A percentile compares a stretch with the other conserved stretches of the same genome.
phyloP scores from a whole-genome alignment of 2,888 invertebrate species.

The Gryllus longicercus region DNA sequence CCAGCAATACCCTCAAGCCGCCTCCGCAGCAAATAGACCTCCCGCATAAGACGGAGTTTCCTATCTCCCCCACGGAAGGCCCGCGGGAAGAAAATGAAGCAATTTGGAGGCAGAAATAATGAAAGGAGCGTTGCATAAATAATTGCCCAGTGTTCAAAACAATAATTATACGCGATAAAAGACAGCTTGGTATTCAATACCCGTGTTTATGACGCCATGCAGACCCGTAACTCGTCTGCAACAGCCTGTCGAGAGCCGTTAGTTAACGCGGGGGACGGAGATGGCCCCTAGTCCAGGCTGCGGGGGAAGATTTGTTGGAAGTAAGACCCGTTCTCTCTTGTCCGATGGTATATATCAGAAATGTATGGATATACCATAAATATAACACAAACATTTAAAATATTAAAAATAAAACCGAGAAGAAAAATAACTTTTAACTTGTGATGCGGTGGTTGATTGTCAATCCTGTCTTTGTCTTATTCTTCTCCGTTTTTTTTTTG shows the following conservation, averaged over 20 bases:
- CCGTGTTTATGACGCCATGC: background rate
- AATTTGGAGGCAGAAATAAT: constrained; percentile 17
- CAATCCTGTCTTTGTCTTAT: too few species aligned
- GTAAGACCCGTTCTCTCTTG: too few species aligned
- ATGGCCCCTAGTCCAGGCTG: background rate
- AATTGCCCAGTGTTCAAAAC: background rate
- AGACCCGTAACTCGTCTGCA: background rate
- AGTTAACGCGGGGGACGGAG: background rate
- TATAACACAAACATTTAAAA: too few species aligned
- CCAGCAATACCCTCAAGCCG: background rate
- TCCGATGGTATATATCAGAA: too few species aligned
- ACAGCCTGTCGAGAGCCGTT: constrained; percentile 2
- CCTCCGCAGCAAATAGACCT: background rate
- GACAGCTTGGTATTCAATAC: background rate
- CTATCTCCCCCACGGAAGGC: background rate
- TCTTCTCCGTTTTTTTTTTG: too few species aligned
- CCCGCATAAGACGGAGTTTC: background rate
- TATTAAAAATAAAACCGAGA: too few species aligned
- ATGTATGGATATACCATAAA: too few species aligned
- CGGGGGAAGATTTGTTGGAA: too few species aligned
- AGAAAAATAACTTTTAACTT: too few species aligned
- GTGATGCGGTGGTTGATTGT: too few species aligned
- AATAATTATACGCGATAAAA: constrained; percentile 17
- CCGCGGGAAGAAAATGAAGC: background rate
- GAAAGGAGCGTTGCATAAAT: constrained; percentile 17